A percentile compares a stretch with the other conserved stretches of the same genome.
phyloP scores from a whole-genome alignment of 2,797 vertebrate genomes.

The Simalia tracyae region DNA sequence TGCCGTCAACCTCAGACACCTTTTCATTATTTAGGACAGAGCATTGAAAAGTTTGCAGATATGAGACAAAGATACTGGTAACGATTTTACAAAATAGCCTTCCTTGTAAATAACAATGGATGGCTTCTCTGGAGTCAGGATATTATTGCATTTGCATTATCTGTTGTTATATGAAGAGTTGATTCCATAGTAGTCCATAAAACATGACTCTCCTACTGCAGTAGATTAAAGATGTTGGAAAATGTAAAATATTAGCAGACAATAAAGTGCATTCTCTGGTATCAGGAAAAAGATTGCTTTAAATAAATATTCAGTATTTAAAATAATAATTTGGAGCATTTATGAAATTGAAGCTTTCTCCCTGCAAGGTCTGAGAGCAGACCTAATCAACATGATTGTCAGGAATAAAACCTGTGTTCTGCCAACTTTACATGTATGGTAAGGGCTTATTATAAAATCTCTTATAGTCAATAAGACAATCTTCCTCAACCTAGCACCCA shows the following conservation, averaged over 20 bases:
- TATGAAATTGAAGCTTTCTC: not conserved
- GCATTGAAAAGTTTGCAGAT: not conserved
- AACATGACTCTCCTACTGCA: constrained; percentile 51
- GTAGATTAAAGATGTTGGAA: constrained; percentile 46
- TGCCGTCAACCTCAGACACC: not conserved
- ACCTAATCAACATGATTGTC: not conserved
- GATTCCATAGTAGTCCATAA: constrained; percentile 26
- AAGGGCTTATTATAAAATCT: not conserved
- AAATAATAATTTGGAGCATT: not conserved
- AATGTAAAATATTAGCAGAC: constrained; percentile 57
- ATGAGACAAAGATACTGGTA: not conserved
- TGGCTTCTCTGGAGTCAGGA: not conserved
- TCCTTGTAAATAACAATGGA: not conserved
- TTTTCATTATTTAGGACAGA: not conserved
- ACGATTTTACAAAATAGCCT: not conserved
- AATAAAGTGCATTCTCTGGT: constrained; percentile 54
- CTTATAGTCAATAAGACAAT: not conserved
- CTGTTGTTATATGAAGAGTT: not conserved
- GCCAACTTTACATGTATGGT: not conserved
- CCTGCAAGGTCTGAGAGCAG: not conserved
- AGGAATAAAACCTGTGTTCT: not conserved
- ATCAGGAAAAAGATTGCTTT: constrained; percentile 46
- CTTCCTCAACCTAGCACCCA: not conserved
- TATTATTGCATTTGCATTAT: not conserved
- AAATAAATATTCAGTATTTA: constrained; percentile 11